Evolutionary conservation across 2,797 vertebrate genomes (phyloP).

Genomic region (Pitangus sulphuratus): DNA sequence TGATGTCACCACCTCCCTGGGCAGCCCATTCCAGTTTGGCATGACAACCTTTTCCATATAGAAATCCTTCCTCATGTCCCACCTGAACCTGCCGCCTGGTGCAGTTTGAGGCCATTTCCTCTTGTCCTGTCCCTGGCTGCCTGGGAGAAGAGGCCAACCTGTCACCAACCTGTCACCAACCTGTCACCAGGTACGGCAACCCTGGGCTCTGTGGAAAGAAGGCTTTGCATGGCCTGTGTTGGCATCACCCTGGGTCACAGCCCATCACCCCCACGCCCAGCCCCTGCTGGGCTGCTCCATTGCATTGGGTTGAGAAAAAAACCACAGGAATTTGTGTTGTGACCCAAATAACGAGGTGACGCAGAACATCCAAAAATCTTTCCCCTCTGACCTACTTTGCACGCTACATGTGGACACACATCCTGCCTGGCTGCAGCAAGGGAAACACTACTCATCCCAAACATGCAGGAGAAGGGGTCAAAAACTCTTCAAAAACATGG

Average conservation of each 20-base stretch:
- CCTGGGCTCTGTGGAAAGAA: background rate
- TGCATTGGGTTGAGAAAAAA: background rate
- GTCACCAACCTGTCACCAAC: background rate
- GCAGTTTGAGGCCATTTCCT: background rate
- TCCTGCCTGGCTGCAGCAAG: background rate
- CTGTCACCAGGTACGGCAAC: background rate
- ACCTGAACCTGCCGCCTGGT: accelerated
- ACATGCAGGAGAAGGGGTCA: background rate
- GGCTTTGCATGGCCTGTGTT: background rate
- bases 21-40: background rate
- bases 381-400: background rate
- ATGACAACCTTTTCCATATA: background rate
- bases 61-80: background rate
- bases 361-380: background rate
- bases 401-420: background rate
- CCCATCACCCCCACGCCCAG: background rate
- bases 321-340: background rate
- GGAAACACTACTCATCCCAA: background rate
- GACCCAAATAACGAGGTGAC: background rate
- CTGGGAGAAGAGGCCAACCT: background rate
- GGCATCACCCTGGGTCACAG: background rate
- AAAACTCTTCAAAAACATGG: too few relatives aligned
- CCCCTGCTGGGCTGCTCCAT: background rate
- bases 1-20: background rate
- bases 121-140: accelerated